Percentiles rank a stretch among this genome's conserved stretches.
These are phyloP conservation scores for Harlomillsia oculata DNA, from an alignment of 1,140 invertebrate genomes.

Conservation along the genomic window DNA sequence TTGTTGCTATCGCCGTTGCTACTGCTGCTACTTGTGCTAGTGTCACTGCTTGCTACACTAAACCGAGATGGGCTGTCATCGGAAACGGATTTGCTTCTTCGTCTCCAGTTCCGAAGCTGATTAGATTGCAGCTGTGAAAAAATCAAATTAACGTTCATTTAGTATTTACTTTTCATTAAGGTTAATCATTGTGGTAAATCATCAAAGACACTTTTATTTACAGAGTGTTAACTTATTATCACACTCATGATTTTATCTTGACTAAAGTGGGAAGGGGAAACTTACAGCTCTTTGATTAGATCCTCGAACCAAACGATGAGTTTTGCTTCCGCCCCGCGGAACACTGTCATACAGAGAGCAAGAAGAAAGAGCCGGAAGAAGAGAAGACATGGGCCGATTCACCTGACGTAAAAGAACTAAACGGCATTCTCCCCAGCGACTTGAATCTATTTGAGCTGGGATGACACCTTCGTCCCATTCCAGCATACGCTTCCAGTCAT, in stretches of 20 bases:
- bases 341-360: conserved; percentile 26
- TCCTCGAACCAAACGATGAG: not conserved
- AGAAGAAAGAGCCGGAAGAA: conserved; percentile 4
- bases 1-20: too few species aligned
- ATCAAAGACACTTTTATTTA: not conserved
- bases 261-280: not conserved
- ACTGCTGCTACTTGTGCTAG: too few species aligned
- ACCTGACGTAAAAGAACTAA: not conserved
- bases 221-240: not conserved
- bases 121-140: not conserved
- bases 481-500: conserved; percentile 16
- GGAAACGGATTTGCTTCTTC: conserved; percentile 3
- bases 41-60: too few species aligned
- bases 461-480: conserved; percentile 20
- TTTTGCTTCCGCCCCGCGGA: not conserved
- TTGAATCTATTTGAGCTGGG: conserved; percentile 7
- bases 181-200: not conserved
- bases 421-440: conserved; percentile 8
- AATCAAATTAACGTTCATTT: too few species aligned
- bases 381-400: not conserved
- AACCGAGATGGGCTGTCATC: too few species aligned
- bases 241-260: not conserved
- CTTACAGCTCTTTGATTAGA: not conserved
- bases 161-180: too few species aligned
- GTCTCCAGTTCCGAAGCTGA: not conserved